Percentiles rank a stretch among this genome's conserved stretches.
phyloP scores from a whole-genome alignment of 2,113 vertebrate species.

The Bettongia penicillata region DNA sequence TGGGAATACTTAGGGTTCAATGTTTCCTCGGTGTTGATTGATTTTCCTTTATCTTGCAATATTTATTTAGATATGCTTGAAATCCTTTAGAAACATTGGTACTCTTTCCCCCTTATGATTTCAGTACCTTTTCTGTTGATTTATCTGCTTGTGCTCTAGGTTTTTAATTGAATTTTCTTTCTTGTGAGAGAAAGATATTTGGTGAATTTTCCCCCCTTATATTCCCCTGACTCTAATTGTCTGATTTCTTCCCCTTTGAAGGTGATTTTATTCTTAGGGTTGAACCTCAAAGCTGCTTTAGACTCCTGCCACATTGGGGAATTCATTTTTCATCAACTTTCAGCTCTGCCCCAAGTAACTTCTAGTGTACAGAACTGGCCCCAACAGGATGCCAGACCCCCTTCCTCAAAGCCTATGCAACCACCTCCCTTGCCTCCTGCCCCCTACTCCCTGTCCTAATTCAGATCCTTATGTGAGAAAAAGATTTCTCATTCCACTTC shows the following conservation, averaged over 20 bases:
- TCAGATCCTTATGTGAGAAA: too few relatives aligned
- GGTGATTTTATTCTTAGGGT: neutral
- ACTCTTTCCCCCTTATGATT: neutral
- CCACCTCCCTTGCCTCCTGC: too few relatives aligned
- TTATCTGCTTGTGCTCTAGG: neutral
- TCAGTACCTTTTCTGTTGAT: neutral
- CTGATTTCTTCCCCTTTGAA: neutral
- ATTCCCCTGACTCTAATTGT: neutral
- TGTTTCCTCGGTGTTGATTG: neutral
- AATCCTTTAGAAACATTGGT: neutral
- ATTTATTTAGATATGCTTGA: neutral
- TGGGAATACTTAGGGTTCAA: neutral
- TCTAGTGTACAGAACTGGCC: neutral
- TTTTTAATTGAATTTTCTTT: neutral
- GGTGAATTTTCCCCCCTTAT: neutral
- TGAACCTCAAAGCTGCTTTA: neutral
- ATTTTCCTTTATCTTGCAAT: neutral
- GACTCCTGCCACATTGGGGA: neutral
- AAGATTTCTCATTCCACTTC: too few relatives aligned
- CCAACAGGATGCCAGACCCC: neutral
- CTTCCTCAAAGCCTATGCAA: neutral
- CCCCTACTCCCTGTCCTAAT: too few relatives aligned
- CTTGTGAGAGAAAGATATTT: neutral
- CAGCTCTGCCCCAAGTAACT: neutral
- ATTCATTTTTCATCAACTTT: neutral